These are phyloP conservation scores for Sebastes kiyomatsui DNA, from an alignment of 2,797 vertebrate genomes.

Conservation along the genomic window DNA sequence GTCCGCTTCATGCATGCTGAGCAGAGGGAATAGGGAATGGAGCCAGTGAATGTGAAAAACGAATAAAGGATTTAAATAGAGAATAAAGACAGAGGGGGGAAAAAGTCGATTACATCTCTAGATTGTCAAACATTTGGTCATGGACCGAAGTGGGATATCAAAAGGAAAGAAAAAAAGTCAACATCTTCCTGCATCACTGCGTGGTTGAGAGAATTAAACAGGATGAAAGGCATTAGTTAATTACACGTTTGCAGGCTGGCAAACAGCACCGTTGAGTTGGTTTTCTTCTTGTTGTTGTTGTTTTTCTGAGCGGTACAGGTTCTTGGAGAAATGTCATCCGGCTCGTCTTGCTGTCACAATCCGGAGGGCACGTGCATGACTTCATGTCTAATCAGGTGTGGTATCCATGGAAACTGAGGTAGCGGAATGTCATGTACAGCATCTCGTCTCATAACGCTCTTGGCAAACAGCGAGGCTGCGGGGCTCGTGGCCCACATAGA, in stretches of 20 bases:
- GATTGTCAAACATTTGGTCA: slow-evolving; percentile 65
- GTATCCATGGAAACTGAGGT: slow-evolving; percentile 81
- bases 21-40: slow-evolving; percentile 63
- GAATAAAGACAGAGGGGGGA: slow-evolving; percentile 39
- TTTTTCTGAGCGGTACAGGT: slow-evolving; percentile 18
- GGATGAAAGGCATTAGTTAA: slow-evolving; percentile 24
- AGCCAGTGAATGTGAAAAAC: slow-evolving; percentile 61
- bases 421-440: slow-evolving; percentile 69
- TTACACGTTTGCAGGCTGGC: slow-evolving; percentile 26
- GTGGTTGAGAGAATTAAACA: slow-evolving; percentile 36
- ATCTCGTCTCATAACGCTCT: slow-evolving; percentile 55
- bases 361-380: slow-evolving; percentile 69
- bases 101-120: slow-evolving; percentile 50
- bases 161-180: slow-evolving; percentile 36
- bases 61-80: slow-evolving; percentile 66
- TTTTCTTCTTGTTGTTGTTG: slow-evolving; percentile 4
- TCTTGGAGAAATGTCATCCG: slow-evolving; percentile 63
- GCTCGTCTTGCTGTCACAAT: slow-evolving; percentile 64
- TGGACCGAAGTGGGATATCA: slow-evolving; percentile 30
- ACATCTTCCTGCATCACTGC: slow-evolving; percentile 31
- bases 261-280: slow-evolving; percentile 14
- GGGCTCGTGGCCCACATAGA: slow-evolving; percentile 54
- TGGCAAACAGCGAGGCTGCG: slow-evolving; percentile 54
- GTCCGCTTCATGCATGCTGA: slow-evolving; percentile 77
- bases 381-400: slow-evolving; percentile 78